Evolutionary conservation across 2,888 invertebrate species (phyloP).

Genomic region (Tribolium freemani): DNA sequence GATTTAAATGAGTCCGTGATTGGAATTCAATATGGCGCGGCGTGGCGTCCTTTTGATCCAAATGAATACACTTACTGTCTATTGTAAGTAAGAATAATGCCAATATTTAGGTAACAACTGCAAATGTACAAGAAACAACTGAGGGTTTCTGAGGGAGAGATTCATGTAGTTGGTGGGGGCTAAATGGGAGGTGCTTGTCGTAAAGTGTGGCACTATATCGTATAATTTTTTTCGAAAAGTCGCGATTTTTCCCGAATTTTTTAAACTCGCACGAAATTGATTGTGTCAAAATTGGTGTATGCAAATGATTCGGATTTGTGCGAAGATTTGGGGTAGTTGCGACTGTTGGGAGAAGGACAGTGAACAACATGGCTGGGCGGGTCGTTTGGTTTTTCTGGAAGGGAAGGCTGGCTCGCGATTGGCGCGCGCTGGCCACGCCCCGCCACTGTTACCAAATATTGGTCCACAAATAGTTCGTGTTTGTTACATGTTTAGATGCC

Average conservation of each 20-base stretch:
- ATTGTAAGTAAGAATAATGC: slow-evolving; percentile 47
- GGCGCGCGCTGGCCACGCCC: slow-evolving; percentile 63
- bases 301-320: slow-evolving; percentile 55
- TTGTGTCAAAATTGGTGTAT: slow-evolving; percentile 37
- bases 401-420: slow-evolving; percentile 61
- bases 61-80: slow-evolving; percentile 46
- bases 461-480: slow-evolving; percentile 69
- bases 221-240: too few relatives aligned
- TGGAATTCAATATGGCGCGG: slow-evolving; percentile 52
- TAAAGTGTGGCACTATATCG: slow-evolving; percentile 7
- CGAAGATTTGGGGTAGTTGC: slow-evolving; percentile 59
- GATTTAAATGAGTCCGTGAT: slow-evolving; percentile 44
- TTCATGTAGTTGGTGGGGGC: slow-evolving; percentile 51
- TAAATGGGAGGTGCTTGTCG: slow-evolving; percentile 53
- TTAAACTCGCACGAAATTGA: neutral
- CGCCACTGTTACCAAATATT: slow-evolving; percentile 69
- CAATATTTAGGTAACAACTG: slow-evolving; percentile 57
- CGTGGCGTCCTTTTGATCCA: slow-evolving; percentile 44
- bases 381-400: slow-evolving; percentile 62
- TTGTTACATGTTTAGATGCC: slow-evolving; percentile 69
- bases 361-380: slow-evolving; percentile 69
- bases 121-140: slow-evolving; percentile 46
- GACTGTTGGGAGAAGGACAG: slow-evolving; percentile 52
- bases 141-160: slow-evolving; percentile 38
- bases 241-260: too few relatives aligned